Evolutionary conservation across 2,113 vertebrate species (phyloP).

Genomic region (Salvator merianae): DNA sequence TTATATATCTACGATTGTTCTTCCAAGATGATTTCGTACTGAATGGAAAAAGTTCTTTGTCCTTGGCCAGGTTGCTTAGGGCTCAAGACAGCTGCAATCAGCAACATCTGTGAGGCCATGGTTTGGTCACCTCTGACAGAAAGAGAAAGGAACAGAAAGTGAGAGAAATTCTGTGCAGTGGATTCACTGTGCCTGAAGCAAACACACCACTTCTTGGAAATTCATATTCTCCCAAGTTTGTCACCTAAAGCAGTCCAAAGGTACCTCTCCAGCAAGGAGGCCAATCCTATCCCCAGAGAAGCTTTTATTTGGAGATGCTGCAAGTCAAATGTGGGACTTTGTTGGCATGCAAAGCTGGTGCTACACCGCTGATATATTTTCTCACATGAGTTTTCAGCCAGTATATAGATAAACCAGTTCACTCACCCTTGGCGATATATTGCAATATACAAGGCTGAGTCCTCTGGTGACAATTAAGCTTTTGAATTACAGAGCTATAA

Average conservation of each 20-base stretch:
- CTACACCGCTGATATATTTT: slow-evolving; percentile 30
- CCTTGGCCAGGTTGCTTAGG: no score
- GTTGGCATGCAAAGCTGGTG: slow-evolving; percentile 3
- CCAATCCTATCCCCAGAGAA: no score
- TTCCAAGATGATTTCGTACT: no score
- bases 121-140: neutral
- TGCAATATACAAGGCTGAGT: slow-evolving; percentile 50
- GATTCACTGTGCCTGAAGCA: neutral
- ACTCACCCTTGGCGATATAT: slow-evolving; percentile 35
- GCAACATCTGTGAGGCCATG: no score
- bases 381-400: neutral
- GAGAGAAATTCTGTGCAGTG: no score
- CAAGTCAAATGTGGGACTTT: neutral
- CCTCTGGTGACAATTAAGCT: slow-evolving; percentile 50
- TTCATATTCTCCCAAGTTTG: no score
- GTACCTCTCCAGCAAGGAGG: neutral
- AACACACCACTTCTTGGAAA: no score
- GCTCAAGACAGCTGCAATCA: no score
- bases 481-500: slow-evolving; percentile 41
- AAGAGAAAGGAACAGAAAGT: neutral
- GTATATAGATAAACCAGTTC: slow-evolving; percentile 23
- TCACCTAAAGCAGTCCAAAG: neutral
- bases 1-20: no score
- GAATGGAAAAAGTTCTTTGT: no score
- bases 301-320: neutral